Evolutionary conservation across 2,888 invertebrate species (phyloP).

Genomic region (Boloria euphrosyne): DNA sequence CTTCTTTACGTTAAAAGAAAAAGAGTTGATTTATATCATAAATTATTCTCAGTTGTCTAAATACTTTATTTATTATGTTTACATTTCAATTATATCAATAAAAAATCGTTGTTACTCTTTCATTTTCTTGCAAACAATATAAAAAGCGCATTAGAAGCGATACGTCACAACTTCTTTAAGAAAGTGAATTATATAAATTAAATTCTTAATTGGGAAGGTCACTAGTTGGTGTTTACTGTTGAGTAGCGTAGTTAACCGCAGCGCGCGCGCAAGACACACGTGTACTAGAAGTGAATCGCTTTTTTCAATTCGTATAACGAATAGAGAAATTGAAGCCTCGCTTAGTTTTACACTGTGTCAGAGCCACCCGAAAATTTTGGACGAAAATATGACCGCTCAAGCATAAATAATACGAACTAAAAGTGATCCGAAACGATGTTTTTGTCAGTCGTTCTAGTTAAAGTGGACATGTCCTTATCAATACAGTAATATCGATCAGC

Average conservation of each 20-base stretch:
- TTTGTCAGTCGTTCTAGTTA: slow-evolving; percentile 62
- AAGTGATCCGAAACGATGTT: slow-evolving; percentile 55
- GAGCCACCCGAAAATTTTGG: slow-evolving; percentile 43
- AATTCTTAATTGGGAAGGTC: slow-evolving; percentile 80
- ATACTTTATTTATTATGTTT: not conserved
- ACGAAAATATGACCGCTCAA: slow-evolving; percentile 34
- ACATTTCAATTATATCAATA: not conserved
- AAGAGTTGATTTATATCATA: slow-evolving; percentile 7
- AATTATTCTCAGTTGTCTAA: not conserved
- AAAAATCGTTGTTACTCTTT: slow-evolving; percentile 1
- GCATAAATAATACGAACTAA: slow-evolving; percentile 24
- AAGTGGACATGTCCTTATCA: slow-evolving; percentile 77
- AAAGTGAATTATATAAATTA: slow-evolving; percentile 80
- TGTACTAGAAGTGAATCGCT: slow-evolving; percentile 78
- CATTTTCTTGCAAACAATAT: slow-evolving; percentile 6
- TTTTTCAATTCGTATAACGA: slow-evolving; percentile 59
- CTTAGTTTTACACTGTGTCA: slow-evolving; percentile 73
- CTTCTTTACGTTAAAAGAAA: slow-evolving; percentile 48
- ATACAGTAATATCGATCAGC: slow-evolving; percentile 70
- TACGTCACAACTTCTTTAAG: slow-evolving; percentile 62
- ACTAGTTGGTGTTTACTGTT: slow-evolving; percentile 52
- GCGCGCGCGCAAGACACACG: slow-evolving; percentile 77
- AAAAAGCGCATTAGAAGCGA: slow-evolving; percentile 9
- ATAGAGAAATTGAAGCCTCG: slow-evolving; percentile 64
- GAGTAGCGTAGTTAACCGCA: slow-evolving; percentile 68